These are phyloP conservation scores for Hydrozoanthus tunicans DNA, from an alignment of 64 coral and sea anemone species.

Conservation along the genomic window DNA sequence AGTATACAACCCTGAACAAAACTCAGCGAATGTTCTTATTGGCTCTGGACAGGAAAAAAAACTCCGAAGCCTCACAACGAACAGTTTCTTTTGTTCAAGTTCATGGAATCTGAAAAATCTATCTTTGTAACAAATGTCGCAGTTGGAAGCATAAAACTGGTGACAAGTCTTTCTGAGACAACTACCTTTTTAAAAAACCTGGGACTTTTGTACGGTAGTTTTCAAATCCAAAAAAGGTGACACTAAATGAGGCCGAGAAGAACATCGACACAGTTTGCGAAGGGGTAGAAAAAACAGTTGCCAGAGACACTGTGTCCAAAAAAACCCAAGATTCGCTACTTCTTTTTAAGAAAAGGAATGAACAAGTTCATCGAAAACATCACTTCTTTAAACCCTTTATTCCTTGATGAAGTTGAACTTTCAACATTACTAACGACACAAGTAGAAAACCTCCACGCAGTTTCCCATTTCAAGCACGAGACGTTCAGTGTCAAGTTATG, in stretches of 20 bases:
- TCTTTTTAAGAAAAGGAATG: conserved; percentile 46
- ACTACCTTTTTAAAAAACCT: conserved; percentile 44
- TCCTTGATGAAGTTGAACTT: conserved; percentile 52
- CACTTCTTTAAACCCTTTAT: conserved; percentile 29
- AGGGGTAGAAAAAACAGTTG: conserved; percentile 49
- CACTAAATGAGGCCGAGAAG: conserved; percentile 33
- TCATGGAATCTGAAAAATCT: conserved; percentile 52
- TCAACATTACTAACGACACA: conserved; percentile 37
- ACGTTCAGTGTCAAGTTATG: conserved; percentile 33
- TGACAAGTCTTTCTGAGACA: conserved; percentile 48
- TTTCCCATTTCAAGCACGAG: conserved; percentile 46
- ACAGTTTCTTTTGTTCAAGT: conserved; percentile 31
- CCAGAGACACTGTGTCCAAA: conserved; percentile 17
- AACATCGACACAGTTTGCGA: conserved; percentile 40
- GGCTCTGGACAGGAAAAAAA: conserved; percentile 33
- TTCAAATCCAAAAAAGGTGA: conserved; percentile 42
- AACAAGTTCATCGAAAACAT: conserved; percentile 60
- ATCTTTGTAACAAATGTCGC: conserved; percentile 53
- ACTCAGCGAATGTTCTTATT: conserved; percentile 13
- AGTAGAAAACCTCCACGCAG: conserved; percentile 47
- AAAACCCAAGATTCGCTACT: conserved; percentile 44
- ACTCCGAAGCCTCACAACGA: conserved; percentile 26
- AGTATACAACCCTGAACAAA: conserved; percentile 29
- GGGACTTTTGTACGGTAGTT: conserved; percentile 37
- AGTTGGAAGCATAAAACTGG: conserved; percentile 34